Evolutionary conservation across 2,888 invertebrate genomes (phyloP).

Genomic region (Venusia cambrica): DNA sequence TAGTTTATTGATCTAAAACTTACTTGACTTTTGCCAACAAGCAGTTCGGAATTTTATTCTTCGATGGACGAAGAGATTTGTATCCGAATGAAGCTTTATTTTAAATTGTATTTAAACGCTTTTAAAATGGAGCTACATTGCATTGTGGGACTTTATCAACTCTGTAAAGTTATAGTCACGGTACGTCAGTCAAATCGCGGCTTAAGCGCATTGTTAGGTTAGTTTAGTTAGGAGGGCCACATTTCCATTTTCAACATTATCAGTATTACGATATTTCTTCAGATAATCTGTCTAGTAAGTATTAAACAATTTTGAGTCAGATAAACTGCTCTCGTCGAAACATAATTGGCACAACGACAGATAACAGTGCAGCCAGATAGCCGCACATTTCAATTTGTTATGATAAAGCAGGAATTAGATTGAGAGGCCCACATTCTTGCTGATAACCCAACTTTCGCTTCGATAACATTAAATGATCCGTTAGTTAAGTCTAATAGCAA

Average conservation of each 20-base stretch:
- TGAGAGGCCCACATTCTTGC: constrained; percentile 13
- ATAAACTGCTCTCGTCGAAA: not conserved
- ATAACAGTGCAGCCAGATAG: constrained; percentile 20
- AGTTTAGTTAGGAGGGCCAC: too few species aligned
- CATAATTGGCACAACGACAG: constrained; percentile 22
- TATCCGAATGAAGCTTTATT: not conserved
- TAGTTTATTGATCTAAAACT: constrained; percentile 14
- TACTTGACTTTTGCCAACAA: constrained; percentile 6
- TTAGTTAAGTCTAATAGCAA: too few species aligned
- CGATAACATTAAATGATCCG: not conserved
- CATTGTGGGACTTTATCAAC: too few species aligned
- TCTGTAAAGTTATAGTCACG: too few species aligned
- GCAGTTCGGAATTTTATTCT: constrained; percentile 7
- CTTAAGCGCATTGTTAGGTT: too few species aligned
- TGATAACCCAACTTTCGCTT: constrained; percentile 16
- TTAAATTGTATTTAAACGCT: too few species aligned
- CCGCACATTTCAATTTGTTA: constrained; percentile 28
- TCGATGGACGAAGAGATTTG: not conserved
- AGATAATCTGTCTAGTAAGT: too few species aligned
- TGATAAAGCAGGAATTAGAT: constrained; percentile 15
- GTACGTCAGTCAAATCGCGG: too few species aligned
- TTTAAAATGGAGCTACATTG: too few species aligned
- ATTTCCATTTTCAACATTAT: too few species aligned
- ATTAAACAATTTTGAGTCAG: too few species aligned
- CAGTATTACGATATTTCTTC: too few species aligned